These are phyloP conservation scores for Myiagra hebetior DNA, from an alignment of 2,113 vertebrate genomes.

Conservation along the genomic window DNA sequence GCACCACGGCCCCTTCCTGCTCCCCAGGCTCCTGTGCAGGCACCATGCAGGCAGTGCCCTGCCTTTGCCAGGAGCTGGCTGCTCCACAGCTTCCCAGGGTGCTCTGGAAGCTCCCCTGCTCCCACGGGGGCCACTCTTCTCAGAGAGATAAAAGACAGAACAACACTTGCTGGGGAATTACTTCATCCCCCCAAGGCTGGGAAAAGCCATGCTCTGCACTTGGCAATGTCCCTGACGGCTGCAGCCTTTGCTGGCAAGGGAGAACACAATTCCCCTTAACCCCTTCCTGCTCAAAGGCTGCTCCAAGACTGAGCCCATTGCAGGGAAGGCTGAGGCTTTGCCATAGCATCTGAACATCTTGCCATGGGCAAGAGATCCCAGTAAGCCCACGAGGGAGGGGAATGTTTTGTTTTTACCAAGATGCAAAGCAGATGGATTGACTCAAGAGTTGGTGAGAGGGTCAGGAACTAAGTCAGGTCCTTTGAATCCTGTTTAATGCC, in stretches of 20 bases:
- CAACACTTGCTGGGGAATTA: conserved; percentile 44
- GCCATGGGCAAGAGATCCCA: not conserved
- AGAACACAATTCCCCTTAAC: not conserved
- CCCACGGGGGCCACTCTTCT: not conserved
- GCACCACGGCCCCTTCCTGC: rapidly evolving
- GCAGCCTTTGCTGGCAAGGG: conserved; percentile 28
- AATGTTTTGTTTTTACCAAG: not conserved
- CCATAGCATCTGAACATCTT: not conserved
- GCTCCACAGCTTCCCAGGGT: not conserved
- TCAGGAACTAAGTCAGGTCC: not conserved
- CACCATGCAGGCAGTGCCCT: not conserved
- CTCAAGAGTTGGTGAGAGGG: not conserved
- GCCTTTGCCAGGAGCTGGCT: not conserved
- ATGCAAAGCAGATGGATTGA: not conserved
- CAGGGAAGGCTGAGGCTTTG: not conserved
- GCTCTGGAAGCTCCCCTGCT: not conserved
- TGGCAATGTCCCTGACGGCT: not conserved
- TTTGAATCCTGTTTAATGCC: not conserved
- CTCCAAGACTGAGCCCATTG: not conserved
- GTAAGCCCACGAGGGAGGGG: not conserved
- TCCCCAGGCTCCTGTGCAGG: not conserved
- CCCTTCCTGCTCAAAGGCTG: not conserved
- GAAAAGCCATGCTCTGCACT: conserved; percentile 13
- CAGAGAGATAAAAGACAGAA: conserved; percentile 24
- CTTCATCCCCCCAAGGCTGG: conserved; percentile 43